These are phyloP conservation scores for Avahi laniger DNA, from an alignment of 2,797 vertebrate species.

Conservation along the genomic window DNA sequence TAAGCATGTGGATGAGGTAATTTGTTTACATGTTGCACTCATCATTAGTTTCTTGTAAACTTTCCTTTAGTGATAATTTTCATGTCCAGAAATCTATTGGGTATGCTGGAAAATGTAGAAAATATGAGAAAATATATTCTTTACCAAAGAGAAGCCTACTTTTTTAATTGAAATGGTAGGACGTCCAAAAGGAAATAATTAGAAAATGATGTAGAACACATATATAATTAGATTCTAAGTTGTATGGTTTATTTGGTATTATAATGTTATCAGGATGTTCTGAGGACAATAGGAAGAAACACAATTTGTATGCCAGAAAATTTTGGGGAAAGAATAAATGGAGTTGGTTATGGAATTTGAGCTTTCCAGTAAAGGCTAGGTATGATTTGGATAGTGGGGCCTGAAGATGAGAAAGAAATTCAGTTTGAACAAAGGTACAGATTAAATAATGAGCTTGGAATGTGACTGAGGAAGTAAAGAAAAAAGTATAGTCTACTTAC, in stretches of 20 bases:
- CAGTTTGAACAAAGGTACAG: background rate
- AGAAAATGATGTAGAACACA: background rate
- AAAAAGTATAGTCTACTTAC: background rate
- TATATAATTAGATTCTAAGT: background rate
- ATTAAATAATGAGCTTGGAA: background rate
- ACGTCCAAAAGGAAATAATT: background rate
- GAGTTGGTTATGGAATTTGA: background rate
- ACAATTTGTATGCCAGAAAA: background rate
- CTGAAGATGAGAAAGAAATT: background rate
- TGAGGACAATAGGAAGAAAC: background rate
- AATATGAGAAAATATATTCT: background rate
- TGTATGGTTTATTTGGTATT: background rate
- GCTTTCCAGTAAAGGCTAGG: background rate
- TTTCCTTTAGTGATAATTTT: background rate
- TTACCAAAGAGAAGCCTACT: background rate
- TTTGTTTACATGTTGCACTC: background rate
- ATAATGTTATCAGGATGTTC: background rate
- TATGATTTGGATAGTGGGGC: background rate
- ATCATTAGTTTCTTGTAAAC: background rate
- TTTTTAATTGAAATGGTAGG: background rate
- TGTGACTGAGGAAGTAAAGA: background rate
- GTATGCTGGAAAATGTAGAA: background rate
- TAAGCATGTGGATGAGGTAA: slow-evolving; percentile 89
- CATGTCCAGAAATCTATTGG: background rate
- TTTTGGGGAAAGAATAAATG: background rate